Base-by-base conservation (phyloP, 2,113 vertebrate genomes). In the Archilochus colubris region DNA sequence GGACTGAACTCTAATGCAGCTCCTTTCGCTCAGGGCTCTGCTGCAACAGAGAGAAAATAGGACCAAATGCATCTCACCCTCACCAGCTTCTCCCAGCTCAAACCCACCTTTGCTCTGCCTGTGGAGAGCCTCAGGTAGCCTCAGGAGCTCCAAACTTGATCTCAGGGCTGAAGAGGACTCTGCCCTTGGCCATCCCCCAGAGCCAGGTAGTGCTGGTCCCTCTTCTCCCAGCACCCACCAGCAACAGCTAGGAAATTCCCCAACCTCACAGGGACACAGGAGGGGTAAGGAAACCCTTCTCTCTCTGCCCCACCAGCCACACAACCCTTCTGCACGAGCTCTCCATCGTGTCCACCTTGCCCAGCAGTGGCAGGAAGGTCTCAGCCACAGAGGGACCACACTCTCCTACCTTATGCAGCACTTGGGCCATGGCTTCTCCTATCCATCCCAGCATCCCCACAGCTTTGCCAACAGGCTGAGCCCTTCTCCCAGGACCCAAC, bases 331-430 rank as follows among this genome's bases (percentile, higher is more conserved):
- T 48, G 76, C 8, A 0, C 0, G 6, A 62, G 55, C 18, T 55
- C 58, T 54, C 63, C 86, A 31, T 0, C 19, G 0, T 2, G 3
- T 4, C 15, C 6, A 3, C 69, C 61, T 54, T 1, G 33, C 73
- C 25, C 18, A 14, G 66, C 15, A 3, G 38, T 0, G 7, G 43
- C 43, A 58, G 85, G 30, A 27, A 24, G 75, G 66, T 28, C 17
- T 1, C 10, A 44, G 70, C n/a, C 58, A 1, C 3, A 3, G 73
- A 78, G 48, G 79, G 15, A 28, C 62, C 21, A 33, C 0, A 3
- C 46, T 62, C 75, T 96, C 94, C 95, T 95, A 95, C 94, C 93
- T 96, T 94, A 38, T 1, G n/a, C 91, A 97, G 91, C 81, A 76
- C 66, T 86, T 87, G 91, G 74, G 91, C 83, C 92, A 91, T 25